Evolutionary conservation across 2,888 invertebrate genomes (phyloP).

Genomic region (Chaetogeoica ovagalla): DNA sequence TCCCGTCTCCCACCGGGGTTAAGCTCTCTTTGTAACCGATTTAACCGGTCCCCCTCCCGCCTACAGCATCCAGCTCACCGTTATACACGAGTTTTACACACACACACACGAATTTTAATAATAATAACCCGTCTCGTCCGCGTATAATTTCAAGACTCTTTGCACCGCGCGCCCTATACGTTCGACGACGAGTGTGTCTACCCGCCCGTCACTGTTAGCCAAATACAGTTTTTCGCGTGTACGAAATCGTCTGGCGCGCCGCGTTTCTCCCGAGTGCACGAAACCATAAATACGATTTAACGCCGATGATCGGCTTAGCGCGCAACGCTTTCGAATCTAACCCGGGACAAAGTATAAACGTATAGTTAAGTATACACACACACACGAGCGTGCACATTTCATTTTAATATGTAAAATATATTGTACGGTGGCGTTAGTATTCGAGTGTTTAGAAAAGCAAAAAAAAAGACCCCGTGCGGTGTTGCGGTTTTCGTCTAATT

Average conservation of each 20-base stretch:
- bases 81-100: neutral
- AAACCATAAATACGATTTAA: conserved; percentile 47
- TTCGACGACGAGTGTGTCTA: neutral
- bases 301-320: conserved; percentile 39
- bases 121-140: conserved; percentile 22
- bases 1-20: neutral
- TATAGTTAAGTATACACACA: neutral
- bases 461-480: too few relatives aligned
- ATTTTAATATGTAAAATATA: too few relatives aligned
- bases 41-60: conserved; percentile 15
- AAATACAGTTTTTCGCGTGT: neutral
- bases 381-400: too few relatives aligned
- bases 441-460: too few relatives aligned
- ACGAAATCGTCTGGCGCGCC: conserved; percentile 4
- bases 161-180: too few relatives aligned
- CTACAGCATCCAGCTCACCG: neutral
- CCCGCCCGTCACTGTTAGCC: neutral
- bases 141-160: conserved; percentile 25
- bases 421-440: too few relatives aligned
- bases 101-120: conserved; percentile 23
- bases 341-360: neutral
- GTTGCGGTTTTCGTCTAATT: too few relatives aligned
- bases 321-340: conserved; percentile 42
- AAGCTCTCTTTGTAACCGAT: conserved; percentile 42
- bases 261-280: conserved; percentile 16